Base-by-base conservation (phyloP, 1,140 invertebrate genomes). In the Bombus waltoni region DNA sequence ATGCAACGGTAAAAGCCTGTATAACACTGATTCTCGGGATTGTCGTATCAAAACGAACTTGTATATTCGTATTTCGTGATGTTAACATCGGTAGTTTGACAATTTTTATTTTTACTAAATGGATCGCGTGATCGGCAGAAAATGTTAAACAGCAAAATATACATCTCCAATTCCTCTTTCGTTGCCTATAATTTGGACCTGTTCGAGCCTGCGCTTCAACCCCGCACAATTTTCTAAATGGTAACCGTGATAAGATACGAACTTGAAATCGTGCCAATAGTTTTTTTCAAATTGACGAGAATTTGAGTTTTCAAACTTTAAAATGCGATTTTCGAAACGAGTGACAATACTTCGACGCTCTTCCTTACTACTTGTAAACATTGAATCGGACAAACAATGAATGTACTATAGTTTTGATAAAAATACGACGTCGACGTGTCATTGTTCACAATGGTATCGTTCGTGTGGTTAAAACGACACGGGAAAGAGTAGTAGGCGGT, bases 401-500 rank as follows among this genome's bases (percentile, higher is more conserved):
- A 59, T 35, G 32, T 38, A 35, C 72, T 22, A 8, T 40, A 59
- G 47, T 83, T 68, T 44, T 57, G 81, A 89, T 87, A 87, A 89
- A 78, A 75, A 65, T 65, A n/a, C 59, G 65, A 10, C 32, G 62
- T 47, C 65, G 72, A 62, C 66, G 70, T 78, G 80, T 83, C 66
- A 81, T 86, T 72, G 79, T 86, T 80, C 79, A 32, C 70, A 59
- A 89, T 53, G 47, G 47, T 80, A 74, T 25, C 86, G 70, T 73
- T 25, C 13, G 28, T 59, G 38, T 68, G 68, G 83, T 76, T 84
- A 40, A 42, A n/a, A 78, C 73, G 78, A 89, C 59, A 89, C 13
- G 8, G 74, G 57, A 86, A 89, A 77, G 81, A 72, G 74, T 40
- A 66, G 88, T 92, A 93, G 93, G 94, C 93, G 93, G 91, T 92